Evolutionary conservation across 2,888 invertebrate genomes (phyloP).

Genomic region (Dichetophora obliterata): DNA sequence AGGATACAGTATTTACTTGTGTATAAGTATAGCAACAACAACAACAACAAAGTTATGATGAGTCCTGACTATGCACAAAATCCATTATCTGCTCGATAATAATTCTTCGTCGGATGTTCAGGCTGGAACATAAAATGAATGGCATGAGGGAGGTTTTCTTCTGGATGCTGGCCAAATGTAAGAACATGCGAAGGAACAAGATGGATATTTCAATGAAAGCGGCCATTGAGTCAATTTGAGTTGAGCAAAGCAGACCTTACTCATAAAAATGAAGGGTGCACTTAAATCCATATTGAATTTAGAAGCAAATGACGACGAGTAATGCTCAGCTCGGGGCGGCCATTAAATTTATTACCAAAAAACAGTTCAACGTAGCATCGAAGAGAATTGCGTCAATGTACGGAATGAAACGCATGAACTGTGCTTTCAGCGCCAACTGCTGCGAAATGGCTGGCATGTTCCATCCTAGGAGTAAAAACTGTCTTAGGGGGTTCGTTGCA

Average conservation of each 20-base stretch:
- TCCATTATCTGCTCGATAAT: slow-evolving; percentile 55
- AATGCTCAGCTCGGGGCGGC: slow-evolving; percentile 50
- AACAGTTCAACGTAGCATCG: neutral
- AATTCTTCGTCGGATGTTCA: slow-evolving; percentile 35
- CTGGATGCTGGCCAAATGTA: neutral
- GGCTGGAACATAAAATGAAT: slow-evolving; percentile 50
- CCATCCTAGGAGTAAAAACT: neutral
- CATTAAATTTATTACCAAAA: slow-evolving; percentile 57
- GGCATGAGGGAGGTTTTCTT: slow-evolving; percentile 51
- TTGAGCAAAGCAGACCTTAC: slow-evolving; percentile 50
- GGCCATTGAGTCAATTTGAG: neutral
- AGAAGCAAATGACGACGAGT: slow-evolving; percentile 5
- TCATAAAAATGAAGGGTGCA: slow-evolving; percentile 60
- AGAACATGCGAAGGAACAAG: neutral
- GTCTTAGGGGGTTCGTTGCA: neutral
- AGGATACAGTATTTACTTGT: slow-evolving; percentile 55
- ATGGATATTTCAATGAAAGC: neutral
- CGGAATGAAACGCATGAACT: too few relatives aligned
- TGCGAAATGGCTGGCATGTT: neutral
- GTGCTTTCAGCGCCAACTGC: too few relatives aligned
- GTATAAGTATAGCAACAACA: slow-evolving; percentile 24
- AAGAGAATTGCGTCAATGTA: slow-evolving; percentile 9
- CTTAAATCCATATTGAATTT: slow-evolving; percentile 34
- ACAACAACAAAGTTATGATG: slow-evolving; percentile 42
- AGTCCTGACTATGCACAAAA: slow-evolving; percentile 61